These are phyloP conservation scores for Anolis apletophallus DNA, from an alignment of 2,797 vertebrate species.

Conservation along the genomic window DNA sequence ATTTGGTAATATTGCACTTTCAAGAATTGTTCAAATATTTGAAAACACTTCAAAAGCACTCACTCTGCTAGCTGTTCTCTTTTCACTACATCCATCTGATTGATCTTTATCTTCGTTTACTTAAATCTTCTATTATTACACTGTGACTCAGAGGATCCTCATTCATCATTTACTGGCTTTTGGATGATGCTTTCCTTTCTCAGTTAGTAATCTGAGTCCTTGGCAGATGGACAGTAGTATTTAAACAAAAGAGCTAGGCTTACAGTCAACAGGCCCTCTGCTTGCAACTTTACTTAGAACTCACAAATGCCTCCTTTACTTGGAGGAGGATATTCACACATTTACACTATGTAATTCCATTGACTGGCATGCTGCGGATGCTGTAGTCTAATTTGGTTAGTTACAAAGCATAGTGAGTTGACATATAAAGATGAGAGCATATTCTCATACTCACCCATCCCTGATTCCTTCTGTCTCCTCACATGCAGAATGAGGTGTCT, in stretches of 20 bases:
- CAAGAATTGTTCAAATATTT: conserved; percentile 44
- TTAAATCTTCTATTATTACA: conserved; percentile 45
- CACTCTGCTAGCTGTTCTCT: conserved; percentile 11
- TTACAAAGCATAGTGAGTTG: too few species aligned
- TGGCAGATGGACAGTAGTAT: background rate
- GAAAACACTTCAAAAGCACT: conserved; percentile 53
- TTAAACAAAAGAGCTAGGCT: background rate
- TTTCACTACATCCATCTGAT: conserved; percentile 31
- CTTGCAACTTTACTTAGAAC: too few species aligned
- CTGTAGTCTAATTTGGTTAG: too few species aligned
- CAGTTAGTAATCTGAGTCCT: background rate
- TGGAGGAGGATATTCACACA: background rate
- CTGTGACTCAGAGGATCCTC: conserved; percentile 51
- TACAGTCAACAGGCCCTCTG: background rate
- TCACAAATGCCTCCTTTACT: background rate
- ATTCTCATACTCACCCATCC: too few species aligned
- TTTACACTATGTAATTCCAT: background rate
- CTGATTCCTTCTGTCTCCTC: too few species aligned
- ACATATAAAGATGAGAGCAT: too few species aligned
- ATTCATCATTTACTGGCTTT: conserved; percentile 28
- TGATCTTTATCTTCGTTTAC: conserved; percentile 42
- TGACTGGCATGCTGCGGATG: too few species aligned
- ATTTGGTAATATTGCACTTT: conserved; percentile 48
- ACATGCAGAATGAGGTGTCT: too few species aligned
- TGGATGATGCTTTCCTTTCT: background rate